These are phyloP conservation scores for Spodoptera frugiperda DNA, from an alignment of 1,140 invertebrate species.

Conservation along the genomic window DNA sequence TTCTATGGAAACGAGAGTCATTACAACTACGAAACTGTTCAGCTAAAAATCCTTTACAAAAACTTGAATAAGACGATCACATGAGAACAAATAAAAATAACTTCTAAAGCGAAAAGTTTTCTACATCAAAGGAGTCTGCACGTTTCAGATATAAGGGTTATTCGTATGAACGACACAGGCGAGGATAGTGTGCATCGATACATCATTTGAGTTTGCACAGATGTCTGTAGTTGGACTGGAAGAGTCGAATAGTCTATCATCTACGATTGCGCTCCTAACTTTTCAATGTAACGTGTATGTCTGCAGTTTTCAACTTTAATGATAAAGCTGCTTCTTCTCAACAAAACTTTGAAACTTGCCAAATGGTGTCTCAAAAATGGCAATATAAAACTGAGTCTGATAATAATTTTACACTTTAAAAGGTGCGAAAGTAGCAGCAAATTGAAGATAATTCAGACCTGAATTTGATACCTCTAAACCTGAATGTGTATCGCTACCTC, in stretches of 20 bases:
- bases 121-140: neutral
- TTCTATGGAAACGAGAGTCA: too few species aligned
- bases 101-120: neutral
- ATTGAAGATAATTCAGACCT: too few species aligned
- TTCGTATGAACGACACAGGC: neutral
- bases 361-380: too few species aligned
- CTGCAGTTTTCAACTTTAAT: neutral
- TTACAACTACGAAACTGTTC: too few species aligned
- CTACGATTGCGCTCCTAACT: neutral
- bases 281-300: constrained; percentile 10
- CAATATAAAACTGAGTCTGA: too few species aligned
- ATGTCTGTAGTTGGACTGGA: neutral
- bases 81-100: too few species aligned
- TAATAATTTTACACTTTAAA: too few species aligned
- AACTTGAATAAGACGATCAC: too few species aligned
- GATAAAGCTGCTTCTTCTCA: neutral
- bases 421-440: too few species aligned
- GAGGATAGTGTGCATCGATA: neutral
- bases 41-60: too few species aligned
- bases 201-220: constrained; percentile 10
- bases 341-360: too few species aligned
- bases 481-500: neutral
- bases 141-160: constrained; percentile 9
- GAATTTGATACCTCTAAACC: too few species aligned
- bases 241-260: constrained; percentile 1